A percentile compares a stretch with the other conserved stretches of the same genome.
These are phyloP conservation scores for Steromphala cineraria DNA, from an alignment of 2,888 invertebrate species.

Conservation along the genomic window DNA sequence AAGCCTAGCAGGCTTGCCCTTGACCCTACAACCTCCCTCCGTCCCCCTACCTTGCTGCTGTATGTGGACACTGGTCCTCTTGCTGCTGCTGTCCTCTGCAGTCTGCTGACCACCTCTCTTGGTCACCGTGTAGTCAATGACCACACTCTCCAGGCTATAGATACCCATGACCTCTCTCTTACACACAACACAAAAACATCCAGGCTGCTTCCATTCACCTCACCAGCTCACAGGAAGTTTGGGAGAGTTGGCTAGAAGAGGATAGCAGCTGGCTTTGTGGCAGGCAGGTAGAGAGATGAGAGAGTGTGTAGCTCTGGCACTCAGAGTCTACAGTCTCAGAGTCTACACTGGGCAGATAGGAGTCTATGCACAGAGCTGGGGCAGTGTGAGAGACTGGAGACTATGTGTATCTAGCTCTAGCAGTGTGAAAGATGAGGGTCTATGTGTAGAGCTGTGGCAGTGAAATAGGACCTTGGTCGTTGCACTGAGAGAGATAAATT, in stretches of 20 bases:
- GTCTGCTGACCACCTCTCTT: not conserved
- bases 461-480: too few species aligned
- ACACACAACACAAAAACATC: not conserved
- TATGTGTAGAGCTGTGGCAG: too few species aligned
- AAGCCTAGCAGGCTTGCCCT: too few species aligned
- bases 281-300: not conserved
- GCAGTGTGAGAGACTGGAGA: too few species aligned
- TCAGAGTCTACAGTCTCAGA: too few species aligned
- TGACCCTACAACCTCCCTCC: too few species aligned
- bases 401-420: too few species aligned
- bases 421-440: too few species aligned
- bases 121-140: slow-evolving; percentile 4
- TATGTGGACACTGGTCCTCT: not conserved
- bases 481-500: too few species aligned
- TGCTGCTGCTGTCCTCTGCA: not conserved
- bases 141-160: slow-evolving; percentile 13
- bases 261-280: not conserved
- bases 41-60: not conserved
- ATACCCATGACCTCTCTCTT: slow-evolving; percentile 13
- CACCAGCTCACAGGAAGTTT: not conserved
- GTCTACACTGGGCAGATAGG: not conserved
- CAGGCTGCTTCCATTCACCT: not conserved
- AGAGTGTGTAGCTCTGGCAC: not conserved
- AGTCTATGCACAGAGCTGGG: not conserved
- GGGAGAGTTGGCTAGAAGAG: not conserved